Percentiles rank a stretch among this genome's conserved stretches.
Conservation (phyloP, 2,113 vertebrate genomes). For the Otis tarda region DNA sequence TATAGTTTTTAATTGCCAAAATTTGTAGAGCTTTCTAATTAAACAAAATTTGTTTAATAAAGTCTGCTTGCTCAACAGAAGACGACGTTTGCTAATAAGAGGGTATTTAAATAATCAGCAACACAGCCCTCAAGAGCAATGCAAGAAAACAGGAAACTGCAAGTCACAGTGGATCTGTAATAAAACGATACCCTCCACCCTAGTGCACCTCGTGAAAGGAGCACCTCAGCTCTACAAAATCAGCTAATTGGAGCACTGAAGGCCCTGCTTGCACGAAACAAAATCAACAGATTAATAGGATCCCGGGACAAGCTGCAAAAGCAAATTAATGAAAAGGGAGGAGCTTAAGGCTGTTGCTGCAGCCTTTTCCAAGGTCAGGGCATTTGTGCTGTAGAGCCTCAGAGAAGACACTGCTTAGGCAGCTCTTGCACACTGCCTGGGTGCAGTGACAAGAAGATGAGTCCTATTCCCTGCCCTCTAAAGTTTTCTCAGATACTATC, state of each 20-base stretch:
- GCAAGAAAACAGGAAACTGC: not conserved
- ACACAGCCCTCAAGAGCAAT: not conserved
- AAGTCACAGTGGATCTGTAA: not conserved
- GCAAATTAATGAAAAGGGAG: not conserved
- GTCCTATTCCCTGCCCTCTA: not conserved
- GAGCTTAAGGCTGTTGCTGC: not conserved
- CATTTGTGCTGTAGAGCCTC: not conserved
- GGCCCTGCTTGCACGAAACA: not conserved
- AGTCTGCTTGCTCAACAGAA: not conserved
- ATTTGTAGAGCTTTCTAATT: not conserved
- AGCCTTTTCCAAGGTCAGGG: not conserved
- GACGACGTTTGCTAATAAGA: not conserved
- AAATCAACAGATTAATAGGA: not conserved
- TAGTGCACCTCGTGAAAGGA: fast-evolving
- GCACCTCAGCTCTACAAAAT: not conserved
- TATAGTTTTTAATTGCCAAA: not conserved
- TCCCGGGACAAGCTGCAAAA: not conserved
- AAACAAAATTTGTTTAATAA: not conserved
- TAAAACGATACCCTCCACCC: not conserved
- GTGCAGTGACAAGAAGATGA: not conserved
- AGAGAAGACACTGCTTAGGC: not conserved
- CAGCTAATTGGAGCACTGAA: not conserved
- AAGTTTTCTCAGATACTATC: not conserved
- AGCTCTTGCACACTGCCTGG: not conserved
- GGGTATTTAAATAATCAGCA: not conserved